Base-by-base conservation (phyloP, 2,113 vertebrate genomes). In the Scomber japonicus region DNA sequence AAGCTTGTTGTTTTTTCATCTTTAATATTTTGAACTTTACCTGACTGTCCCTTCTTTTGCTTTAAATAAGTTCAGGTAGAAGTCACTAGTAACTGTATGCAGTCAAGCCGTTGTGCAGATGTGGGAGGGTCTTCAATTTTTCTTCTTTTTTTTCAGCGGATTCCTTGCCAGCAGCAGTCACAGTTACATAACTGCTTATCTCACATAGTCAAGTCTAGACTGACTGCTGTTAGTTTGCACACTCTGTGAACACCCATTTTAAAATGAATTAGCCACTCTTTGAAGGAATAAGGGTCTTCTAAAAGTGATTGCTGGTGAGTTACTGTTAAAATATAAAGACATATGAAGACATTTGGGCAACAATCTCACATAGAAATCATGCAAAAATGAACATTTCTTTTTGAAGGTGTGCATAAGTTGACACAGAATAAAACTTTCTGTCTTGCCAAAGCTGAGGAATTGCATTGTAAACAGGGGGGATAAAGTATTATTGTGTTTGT, bases 171-270 rank as follows among this genome's bases (percentile, higher is more conserved):
- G 48, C 85, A 70, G 71, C 21, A 57, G 46, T 67, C 50, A 44
- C 15, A 12, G 76, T 93, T 93, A 86, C 51, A 81, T 85, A 92
- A 91, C 76, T 19, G 27, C 85, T 87, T 89, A 90, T 92, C 87
- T 83, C 56, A 31, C 70, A 73, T 71, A 35, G 75, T 74, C 49
- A 80, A 49, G 61, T 77, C 62, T 57, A 70, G 45, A 60, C 84
- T 30, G 35, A 54, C 15, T 35, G 9, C 35, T 9, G 6, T 7
- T 9, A 3, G 49, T 62, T 53, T n/a, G 56, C 19, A 49, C 64
- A 51, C 4, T 40, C 3, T 77, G 49, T 53, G 49, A 79, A 72
- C 79, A 81, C 80, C 56, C 17, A 7, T 66, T 74, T 71, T 63
- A 77, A 78, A 90, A 89, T 21, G 53, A 87, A 50, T 63, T 78